phyloP scores from a whole-genome alignment of 2,797 vertebrate species.

The Poecilia wingei region DNA sequence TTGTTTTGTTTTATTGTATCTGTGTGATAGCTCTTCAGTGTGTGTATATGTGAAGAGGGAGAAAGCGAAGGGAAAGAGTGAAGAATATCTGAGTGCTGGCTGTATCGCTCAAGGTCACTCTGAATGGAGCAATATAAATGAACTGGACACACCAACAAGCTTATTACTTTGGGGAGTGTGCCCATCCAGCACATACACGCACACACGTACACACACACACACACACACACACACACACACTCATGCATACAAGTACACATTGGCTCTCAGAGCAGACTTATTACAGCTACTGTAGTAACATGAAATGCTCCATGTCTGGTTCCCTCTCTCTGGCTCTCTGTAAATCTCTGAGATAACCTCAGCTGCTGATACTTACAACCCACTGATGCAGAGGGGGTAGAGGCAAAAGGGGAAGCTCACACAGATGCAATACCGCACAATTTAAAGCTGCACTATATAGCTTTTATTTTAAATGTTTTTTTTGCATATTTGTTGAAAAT shows the following conservation, averaged over 20 bases:
- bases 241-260: constrained; percentile 10
- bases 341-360: constrained; percentile 51
- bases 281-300: constrained; percentile 51
- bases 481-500: too few relatives aligned
- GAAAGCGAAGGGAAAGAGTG: not conserved
- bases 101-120: constrained; percentile 65
- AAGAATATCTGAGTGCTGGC: constrained; percentile 42
- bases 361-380: constrained; percentile 20
- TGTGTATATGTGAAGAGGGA: constrained; percentile 4
- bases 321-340: constrained; percentile 34
- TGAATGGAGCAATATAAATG: constrained; percentile 66
- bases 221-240: not conserved
- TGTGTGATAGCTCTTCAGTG: not conserved
- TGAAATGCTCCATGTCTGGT: constrained; percentile 50
- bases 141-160: constrained; percentile 62
- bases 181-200: constrained; percentile 6
- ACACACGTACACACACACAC: not conserved
- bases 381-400: constrained; percentile 11
- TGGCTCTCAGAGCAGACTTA: constrained; percentile 34
- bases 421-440: constrained; percentile 11
- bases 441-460: not conserved
- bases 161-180: constrained; percentile 58
- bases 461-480: too few relatives aligned
- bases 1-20: not conserved
- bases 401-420: constrained; percentile 11